Evolutionary conservation across 2,888 invertebrate species (phyloP).

Genomic region (Tenodera sinensis): DNA sequence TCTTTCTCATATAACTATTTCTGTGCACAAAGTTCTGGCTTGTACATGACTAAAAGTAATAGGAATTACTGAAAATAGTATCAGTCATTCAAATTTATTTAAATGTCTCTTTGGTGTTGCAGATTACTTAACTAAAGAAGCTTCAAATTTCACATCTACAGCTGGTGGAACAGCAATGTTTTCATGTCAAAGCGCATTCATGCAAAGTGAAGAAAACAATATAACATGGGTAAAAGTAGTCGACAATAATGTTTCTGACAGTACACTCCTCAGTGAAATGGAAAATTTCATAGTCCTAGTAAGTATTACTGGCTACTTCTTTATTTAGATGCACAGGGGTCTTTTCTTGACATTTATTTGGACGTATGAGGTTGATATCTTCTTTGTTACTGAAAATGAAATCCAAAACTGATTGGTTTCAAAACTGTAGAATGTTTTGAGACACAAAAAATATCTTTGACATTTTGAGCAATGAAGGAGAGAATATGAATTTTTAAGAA

Average conservation of each 20-base stretch:
- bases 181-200: not conserved
- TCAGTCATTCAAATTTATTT: not conserved
- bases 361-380: no score
- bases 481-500: no score
- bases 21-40: no score
- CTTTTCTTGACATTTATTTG: no score
- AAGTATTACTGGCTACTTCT: not conserved
- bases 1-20: no score
- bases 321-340: not conserved
- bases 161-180: not conserved
- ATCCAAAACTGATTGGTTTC: no score
- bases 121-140: not conserved
- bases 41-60: no score
- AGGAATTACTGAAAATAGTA: not conserved
- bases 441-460: no score
- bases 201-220: not conserved
- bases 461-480: no score
- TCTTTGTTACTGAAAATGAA: no score
- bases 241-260: not conserved
- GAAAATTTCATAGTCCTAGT: not conserved
- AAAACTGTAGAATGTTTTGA: no score
- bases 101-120: not conserved
- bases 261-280: not conserved
- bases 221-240: not conserved
- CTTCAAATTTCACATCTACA: not conserved